A percentile compares a stretch with the other conserved stretches of the same genome.
These are phyloP conservation scores for Antechinus stuartii DNA, from an alignment of 2,113 vertebrate species.

Conservation along the genomic window DNA sequence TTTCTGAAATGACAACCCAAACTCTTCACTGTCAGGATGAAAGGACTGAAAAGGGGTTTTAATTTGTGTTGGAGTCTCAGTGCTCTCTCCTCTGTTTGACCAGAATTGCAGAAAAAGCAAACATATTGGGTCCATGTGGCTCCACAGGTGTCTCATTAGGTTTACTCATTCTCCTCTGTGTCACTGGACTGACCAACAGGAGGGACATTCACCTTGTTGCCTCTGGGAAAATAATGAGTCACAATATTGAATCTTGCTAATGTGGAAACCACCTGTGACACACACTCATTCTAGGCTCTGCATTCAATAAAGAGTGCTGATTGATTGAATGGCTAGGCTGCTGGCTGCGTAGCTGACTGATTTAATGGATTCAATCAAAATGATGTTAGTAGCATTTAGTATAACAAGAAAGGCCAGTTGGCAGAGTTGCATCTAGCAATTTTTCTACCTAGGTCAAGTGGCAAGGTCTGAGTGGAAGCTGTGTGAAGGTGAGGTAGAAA, in stretches of 20 bases:
- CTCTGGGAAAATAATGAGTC: conserved; percentile 39
- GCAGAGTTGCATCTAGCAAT: background rate
- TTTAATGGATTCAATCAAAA: background rate
- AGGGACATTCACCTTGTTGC: background rate
- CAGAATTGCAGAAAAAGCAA: background rate
- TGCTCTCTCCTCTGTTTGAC: background rate
- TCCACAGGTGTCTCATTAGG: background rate
- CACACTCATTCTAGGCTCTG: background rate
- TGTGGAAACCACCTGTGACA: conserved; percentile 2
- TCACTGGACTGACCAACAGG: conserved; percentile 32
- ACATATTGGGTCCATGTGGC: background rate
- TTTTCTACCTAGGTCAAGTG: background rate
- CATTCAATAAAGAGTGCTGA: background rate
- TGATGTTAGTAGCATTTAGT: background rate
- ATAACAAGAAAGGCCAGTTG: background rate
- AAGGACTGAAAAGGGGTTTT: background rate
- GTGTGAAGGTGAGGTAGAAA: background rate
- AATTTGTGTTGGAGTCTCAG: background rate
- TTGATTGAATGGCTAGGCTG: conserved; percentile 10
- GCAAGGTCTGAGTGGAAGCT: background rate
- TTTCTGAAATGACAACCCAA: background rate
- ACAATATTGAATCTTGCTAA: background rate
- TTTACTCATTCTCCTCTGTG: conserved; percentile 44
- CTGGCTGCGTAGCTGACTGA: background rate
- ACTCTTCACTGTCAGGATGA: background rate